A percentile compares a stretch with the other conserved stretches of the same genome.
Conservation (phyloP, 2,797 vertebrate species). For the Pteronotus mesoamericanus region DNA sequence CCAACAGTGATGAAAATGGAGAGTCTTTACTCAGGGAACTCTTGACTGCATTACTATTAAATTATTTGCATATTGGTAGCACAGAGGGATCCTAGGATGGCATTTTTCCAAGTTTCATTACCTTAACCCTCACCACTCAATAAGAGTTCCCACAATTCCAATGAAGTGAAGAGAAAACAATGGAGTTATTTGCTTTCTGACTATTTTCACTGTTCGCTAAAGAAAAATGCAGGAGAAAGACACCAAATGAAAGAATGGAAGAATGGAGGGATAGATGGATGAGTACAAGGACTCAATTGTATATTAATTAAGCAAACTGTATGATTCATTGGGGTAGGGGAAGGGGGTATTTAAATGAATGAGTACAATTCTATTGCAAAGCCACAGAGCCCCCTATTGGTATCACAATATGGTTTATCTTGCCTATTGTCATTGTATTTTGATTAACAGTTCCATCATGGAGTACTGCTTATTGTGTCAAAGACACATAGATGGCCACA, state of each 20-base stretch:
- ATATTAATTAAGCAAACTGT: not conserved
- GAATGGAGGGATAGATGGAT: not conserved
- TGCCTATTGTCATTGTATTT: not conserved
- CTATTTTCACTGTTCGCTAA: not conserved
- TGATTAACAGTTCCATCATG: not conserved
- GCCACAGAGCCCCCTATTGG: not conserved
- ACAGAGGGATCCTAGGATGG: constrained; percentile 45
- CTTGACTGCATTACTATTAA: constrained; percentile 67
- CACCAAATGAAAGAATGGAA: not conserved
- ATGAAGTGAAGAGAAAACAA: not conserved
- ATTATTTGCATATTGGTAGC: constrained; percentile 74
- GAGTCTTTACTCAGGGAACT: constrained; percentile 70
- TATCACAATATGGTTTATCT: not conserved
- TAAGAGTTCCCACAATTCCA: constrained; percentile 39
- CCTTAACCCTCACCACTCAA: constrained; percentile 45
- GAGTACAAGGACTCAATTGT: not conserved
- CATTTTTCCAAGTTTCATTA: constrained; percentile 65
- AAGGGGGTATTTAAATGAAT: not conserved
- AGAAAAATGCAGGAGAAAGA: constrained; percentile 6
- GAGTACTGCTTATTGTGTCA: not conserved
- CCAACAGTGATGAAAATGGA: constrained; percentile 72
- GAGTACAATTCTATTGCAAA: not conserved
- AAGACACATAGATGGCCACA: not conserved
- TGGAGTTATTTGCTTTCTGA: not conserved
- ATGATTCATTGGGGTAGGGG: not conserved